Evolutionary conservation across 2,797 vertebrate species (phyloP).

Genomic region (Heliangelus exortis): DNA sequence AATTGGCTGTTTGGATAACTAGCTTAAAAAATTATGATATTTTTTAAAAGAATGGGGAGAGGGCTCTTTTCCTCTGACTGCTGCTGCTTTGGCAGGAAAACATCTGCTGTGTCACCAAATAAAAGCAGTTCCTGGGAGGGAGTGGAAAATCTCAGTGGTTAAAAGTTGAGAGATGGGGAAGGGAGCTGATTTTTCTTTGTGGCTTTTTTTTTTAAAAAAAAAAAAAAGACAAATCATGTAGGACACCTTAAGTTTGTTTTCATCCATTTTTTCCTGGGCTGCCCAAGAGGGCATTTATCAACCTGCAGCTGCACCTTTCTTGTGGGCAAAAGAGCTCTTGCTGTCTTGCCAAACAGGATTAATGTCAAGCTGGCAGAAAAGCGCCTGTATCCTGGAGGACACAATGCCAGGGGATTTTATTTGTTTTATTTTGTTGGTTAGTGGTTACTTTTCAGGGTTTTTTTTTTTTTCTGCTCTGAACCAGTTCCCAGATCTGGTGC

Average conservation of each 20-base stretch:
- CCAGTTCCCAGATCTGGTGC: neutral
- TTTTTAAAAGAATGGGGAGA: neutral
- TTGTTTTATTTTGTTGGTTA: neutral
- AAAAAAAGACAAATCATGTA: neutral
- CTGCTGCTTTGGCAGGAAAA: neutral
- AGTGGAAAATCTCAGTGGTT: neutral
- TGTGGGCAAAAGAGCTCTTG: neutral
- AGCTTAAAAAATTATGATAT: neutral
- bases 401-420: neutral
- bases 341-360: constrained; percentile 34
- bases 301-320: constrained; percentile 31
- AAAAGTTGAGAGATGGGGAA: neutral
- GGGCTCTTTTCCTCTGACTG: neutral
- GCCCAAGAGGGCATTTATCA: neutral
- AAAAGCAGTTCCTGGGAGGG: neutral
- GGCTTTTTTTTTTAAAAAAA: too few relatives aligned
- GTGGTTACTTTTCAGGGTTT: neutral
- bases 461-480: neutral
- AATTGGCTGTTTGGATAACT: neutral
- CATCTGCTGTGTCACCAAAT: neutral
- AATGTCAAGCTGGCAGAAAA: neutral
- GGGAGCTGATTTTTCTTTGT: neutral
- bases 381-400: constrained; percentile 6
- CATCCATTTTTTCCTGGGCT: neutral
- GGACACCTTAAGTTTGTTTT: neutral